Evolutionary conservation across 1,140 invertebrate genomes (phyloP).

Genomic region (Rhagoletis pomonella): DNA sequence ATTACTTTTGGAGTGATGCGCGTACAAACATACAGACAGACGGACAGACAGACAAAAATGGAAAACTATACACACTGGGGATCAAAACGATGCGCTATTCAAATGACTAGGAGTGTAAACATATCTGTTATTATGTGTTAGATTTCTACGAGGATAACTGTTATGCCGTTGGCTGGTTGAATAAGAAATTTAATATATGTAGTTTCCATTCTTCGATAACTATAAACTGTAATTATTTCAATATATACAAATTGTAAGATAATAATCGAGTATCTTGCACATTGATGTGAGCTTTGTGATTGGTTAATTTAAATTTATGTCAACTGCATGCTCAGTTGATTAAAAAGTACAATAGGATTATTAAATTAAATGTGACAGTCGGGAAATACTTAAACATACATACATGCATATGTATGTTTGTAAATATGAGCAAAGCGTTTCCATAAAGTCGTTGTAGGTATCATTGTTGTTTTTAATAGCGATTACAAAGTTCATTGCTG

Average conservation of each 20-base stretch:
- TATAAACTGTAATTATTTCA: constrained; percentile 19
- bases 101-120: neutral
- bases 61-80: too few relatives aligned
- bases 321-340: neutral
- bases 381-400: too few relatives aligned
- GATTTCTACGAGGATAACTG: neutral
- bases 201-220: neutral
- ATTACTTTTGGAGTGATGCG: too few relatives aligned
- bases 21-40: too few relatives aligned
- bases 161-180: neutral
- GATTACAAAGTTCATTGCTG: too few relatives aligned
- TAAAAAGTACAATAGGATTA: neutral
- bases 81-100: too few relatives aligned
- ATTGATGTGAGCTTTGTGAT: neutral
- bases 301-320: neutral
- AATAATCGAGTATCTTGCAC: neutral
- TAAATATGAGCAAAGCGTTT: too few relatives aligned
- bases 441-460: too few relatives aligned
- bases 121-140: neutral
- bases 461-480: too few relatives aligned
- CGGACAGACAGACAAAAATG: too few relatives aligned
- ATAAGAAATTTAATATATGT: neutral
- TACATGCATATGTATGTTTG: too few relatives aligned
- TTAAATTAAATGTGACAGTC: too few relatives aligned
- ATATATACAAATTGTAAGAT: neutral